A percentile compares a stretch with the other conserved stretches of the same genome.
Conservation (phyloP, 2,797 vertebrate genomes). For the Hypotaenidia okinawae region DNA sequence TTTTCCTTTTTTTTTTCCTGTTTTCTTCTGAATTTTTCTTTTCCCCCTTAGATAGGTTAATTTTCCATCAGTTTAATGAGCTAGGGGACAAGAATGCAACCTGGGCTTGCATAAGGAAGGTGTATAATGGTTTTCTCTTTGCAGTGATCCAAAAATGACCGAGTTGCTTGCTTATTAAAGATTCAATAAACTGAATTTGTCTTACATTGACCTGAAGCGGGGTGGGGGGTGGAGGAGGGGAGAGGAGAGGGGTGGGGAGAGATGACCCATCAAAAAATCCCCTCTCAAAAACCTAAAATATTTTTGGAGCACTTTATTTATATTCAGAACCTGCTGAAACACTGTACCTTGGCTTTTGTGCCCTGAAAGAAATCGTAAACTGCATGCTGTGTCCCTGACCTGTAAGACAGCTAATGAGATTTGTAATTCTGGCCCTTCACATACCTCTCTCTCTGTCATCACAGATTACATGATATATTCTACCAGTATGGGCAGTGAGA, state of each 20-base stretch:
- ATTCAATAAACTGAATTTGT: neutral
- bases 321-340: neutral
- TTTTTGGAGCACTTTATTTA: neutral
- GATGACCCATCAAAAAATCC: too few species aligned
- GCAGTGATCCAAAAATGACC: neutral
- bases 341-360: neutral
- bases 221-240: too few species aligned
- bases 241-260: too few species aligned
- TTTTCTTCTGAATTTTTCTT: too few species aligned
- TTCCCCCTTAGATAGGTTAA: neutral
- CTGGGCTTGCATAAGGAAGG: neutral
- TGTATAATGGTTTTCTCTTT: neutral
- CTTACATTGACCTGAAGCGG: neutral
- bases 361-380: neutral
- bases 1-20: neutral
- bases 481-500: neutral
- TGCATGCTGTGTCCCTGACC: neutral
- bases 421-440: neutral
- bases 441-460: neutral
- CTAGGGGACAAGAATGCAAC: neutral
- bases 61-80: neutral
- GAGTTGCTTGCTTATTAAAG: neutral
- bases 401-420: neutral
- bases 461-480: neutral
- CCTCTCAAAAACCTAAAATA: neutral